Base-by-base conservation (phyloP, 2,113 vertebrate genomes). In the Rhea americana region DNA sequence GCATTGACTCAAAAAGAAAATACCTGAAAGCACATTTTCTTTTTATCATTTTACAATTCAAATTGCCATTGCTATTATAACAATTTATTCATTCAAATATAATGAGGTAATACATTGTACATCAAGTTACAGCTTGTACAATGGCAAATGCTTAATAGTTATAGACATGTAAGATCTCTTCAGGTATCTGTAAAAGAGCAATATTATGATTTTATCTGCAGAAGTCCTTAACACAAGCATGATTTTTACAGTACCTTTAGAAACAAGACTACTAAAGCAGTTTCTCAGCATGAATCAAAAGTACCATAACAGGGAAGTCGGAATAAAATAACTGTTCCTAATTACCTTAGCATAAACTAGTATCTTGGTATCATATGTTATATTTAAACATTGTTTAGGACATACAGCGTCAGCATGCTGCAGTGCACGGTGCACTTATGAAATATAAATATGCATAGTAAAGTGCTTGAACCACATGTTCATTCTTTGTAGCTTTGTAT, bases 231-330 rank as follows among this genome's bases (percentile, higher is more conserved):
- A 93, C 61, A 76, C 25, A 87, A 75, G 71, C 35, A 82, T 1
- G 0, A 53, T 83, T 72, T 92, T 93, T 87, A 80, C 7, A 73
- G 45, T 68, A 61, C 25, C 55, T 82, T 90, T 79, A 63, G 92
- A 94, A 94, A 85, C 72, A 13, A 71, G 56, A 18, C 24, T 58
- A 55, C 76, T 78, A 75, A 78, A 80, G 71, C 20, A 79, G n/a
- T 82, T 78, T 86, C 76, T 81, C 61, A 87, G 32, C 28, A 61
- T 55, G 55, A 66, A 88, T 70, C 84, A 92, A 92, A 96, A 91
- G 81, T 35, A 61, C 30, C n/a, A 19, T 39, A 90, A 32, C 19
- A 53, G 24, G 21, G 24, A 75, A 71, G 32, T 13, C 73, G 17
- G 39, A 79, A 58, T 58, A 91, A 81, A 93, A 95, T 50, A 91